Percentiles rank a stretch among this genome's conserved stretches.
Conservation (phyloP, 2,797 vertebrate genomes). For the Potorous gilbertii region DNA sequence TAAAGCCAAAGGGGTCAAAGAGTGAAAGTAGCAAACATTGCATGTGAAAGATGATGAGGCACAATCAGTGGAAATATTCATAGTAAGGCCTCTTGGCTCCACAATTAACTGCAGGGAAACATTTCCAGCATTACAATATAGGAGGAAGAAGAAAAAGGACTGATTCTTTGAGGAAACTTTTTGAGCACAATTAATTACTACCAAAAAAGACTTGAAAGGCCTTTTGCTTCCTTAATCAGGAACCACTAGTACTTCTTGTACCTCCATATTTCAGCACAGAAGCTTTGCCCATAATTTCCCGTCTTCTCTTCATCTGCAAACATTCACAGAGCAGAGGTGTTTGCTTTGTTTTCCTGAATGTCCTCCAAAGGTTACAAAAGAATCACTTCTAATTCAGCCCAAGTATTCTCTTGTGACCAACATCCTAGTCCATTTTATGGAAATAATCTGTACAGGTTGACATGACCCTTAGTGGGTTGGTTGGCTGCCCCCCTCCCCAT, state of each 20-base stretch:
- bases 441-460: background rate
- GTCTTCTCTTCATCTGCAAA: background rate
- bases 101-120: background rate
- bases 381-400: background rate
- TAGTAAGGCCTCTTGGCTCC: background rate
- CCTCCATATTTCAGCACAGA: background rate
- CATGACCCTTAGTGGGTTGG: background rate
- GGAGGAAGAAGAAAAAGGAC: background rate
- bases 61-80: background rate
- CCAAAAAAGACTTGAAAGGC: background rate
- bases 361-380: background rate
- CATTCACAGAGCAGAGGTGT: background rate
- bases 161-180: background rate
- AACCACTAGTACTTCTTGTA: background rate
- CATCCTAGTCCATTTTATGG: background rate
- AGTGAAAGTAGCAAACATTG: background rate
- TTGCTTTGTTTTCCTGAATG: background rate
- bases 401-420: background rate
- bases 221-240: background rate
- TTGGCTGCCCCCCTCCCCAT: background rate
- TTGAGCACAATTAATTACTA: background rate
- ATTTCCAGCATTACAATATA: background rate
- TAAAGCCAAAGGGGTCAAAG: background rate
- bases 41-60: background rate
- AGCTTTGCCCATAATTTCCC: background rate